These are phyloP conservation scores for Pangasius larnaudii DNA, from an alignment of 2,797 vertebrate genomes.

Conservation along the genomic window DNA sequence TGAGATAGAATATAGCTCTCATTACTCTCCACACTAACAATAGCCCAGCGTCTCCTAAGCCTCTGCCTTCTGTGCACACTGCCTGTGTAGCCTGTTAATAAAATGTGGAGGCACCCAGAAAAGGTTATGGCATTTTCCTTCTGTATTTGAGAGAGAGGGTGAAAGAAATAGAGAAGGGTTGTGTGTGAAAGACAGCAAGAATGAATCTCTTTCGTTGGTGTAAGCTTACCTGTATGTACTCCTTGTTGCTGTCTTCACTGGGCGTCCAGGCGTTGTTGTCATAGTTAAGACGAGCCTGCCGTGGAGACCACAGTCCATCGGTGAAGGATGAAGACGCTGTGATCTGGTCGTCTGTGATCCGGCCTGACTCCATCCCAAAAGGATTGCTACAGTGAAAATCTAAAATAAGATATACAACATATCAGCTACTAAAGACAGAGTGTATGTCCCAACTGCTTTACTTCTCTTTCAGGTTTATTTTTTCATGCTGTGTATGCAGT, in stretches of 20 bases:
- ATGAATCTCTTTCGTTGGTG: not conserved
- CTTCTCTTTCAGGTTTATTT: not conserved
- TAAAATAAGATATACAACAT: conserved; percentile 54
- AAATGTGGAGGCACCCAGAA: conserved; percentile 20
- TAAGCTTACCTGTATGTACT: conserved; percentile 89
- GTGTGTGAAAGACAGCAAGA: conserved; percentile 12
- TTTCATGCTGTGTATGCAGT: not conserved
- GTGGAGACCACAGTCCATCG: conserved; percentile 87
- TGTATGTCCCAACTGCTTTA: not conserved
- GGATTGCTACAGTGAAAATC: conserved; percentile 92
- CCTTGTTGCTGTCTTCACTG: conserved; percentile 89
- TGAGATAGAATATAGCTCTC: conserved; percentile 4
- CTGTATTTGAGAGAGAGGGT: conserved; percentile 16
- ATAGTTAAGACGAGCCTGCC: conserved; percentile 92
- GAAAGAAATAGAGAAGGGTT: conserved; percentile 2
- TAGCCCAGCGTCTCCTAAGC: not conserved
- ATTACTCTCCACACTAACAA: conserved; percentile 39
- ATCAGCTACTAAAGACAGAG: not conserved
- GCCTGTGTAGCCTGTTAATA: conserved; percentile 32
- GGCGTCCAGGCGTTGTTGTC: conserved; percentile 96
- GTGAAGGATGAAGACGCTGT: conserved; percentile 89
- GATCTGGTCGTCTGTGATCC: conserved; percentile 94
- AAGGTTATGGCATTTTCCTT: conserved; percentile 43
- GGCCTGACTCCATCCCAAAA: conserved; percentile 91
- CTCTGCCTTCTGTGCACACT: conserved; percentile 4